Evolutionary conservation across 2,113 vertebrate genomes (phyloP).

Genomic region (Talpa occidentalis): DNA sequence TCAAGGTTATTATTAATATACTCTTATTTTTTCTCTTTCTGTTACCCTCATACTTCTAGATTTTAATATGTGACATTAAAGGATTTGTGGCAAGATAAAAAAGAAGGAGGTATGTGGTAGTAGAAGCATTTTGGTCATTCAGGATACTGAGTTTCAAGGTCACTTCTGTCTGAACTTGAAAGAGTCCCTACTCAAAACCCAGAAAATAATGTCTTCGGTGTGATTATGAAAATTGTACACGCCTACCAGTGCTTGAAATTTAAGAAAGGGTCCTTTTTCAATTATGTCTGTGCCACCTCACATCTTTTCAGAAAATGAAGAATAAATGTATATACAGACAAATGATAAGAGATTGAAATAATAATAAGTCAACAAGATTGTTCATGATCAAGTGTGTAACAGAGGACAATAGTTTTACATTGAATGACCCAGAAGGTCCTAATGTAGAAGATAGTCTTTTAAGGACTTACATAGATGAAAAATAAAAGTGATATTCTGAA

Average conservation of each 20-base stretch:
- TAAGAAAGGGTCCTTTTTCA: neutral
- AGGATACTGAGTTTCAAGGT: neutral
- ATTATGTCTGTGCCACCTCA: neutral
- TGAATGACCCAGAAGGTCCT: neutral
- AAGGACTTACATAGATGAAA: neutral
- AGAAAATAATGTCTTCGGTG: neutral
- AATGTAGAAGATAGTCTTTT: neutral
- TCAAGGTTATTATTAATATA: neutral
- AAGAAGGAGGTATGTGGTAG: neutral
- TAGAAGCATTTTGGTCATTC: neutral
- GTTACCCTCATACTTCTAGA: neutral
- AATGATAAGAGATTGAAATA: neutral
- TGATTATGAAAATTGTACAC: neutral
- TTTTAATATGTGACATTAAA: neutral
- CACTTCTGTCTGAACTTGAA: neutral
- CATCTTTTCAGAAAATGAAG: neutral
- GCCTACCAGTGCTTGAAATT: neutral
- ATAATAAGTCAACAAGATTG: neutral
- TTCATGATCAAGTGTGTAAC: neutral
- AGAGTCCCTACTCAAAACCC: neutral
- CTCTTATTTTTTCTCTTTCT: constrained; percentile 23
- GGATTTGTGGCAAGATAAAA: neutral
- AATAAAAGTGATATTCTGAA: neutral
- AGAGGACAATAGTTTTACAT: neutral
- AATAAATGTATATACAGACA: neutral